Evolutionary conservation across 2,797 vertebrate species (phyloP), one percentile per base, ranked within the genome.

Genomic region (Amphiprion clarkii): DNA sequence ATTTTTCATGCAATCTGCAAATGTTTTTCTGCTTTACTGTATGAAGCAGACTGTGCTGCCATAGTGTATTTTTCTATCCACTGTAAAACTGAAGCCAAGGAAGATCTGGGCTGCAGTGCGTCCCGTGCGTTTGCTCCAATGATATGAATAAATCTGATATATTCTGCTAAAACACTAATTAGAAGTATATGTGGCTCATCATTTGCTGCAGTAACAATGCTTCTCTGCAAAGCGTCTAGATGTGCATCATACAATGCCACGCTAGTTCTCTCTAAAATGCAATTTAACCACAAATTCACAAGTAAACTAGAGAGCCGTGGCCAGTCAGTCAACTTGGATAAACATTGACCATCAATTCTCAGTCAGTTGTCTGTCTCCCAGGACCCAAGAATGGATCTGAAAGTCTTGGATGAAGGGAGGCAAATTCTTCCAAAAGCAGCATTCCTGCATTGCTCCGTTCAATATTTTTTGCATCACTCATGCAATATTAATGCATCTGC

Each of bases 241-340:
- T 67, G 64, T 44, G 39, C 76, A 53, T 6, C 52, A 56, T 92
- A 90, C 93, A 88, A 91, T 94, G 94, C 93, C 93, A 94, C 27
- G 14, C 51, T 33, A 46, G 61, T 69, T 94, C 95, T 91, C 93
- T 92, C 90, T 84, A 94, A 94, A 95, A 94, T 91, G 93, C 92
- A 88, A 87, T 90, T 91, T 87, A 89, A 86, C 93, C 93, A 94
- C 96, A 97, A 94, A 98, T 97, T 98, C 96, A 93, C 96, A 92
- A 95, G 96, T 96, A 98, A 97, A 98, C 97, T 96, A 96, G 89
- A 93, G 92, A 93, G 89, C 74, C n/a, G 91, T 92, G 94, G 91
- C 94, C 90, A 88, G 93, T 93, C 94, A 93, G 91, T 85, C 93
- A 93, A 93, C 92, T 89, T 94, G 94, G 95, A 95, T 94, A 96